Percentiles rank a stretch among this genome's conserved stretches.
Evolutionary conservation across 2,888 invertebrate species (phyloP).

Genomic region (Pterostichus madidus): DNA sequence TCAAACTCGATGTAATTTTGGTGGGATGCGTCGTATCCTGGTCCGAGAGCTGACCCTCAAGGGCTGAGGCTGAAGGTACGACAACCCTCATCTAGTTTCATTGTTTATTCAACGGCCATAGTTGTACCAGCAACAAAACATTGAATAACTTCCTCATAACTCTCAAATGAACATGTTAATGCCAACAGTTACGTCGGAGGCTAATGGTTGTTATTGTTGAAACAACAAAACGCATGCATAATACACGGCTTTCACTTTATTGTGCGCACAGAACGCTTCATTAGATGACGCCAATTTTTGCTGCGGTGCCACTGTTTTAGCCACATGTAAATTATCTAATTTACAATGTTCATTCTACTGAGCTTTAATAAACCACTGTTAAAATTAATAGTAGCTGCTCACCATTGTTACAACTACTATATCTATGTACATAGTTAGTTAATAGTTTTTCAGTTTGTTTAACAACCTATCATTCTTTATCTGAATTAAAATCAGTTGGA

Average conservation of each 20-base stretch:
- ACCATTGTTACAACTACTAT: background rate
- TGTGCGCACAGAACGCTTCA: conserved; percentile 46
- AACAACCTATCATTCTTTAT: too few species aligned
- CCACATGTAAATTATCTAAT: conserved; percentile 43
- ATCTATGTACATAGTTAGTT: background rate
- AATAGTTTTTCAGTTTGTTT: too few species aligned
- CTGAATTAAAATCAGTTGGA: too few species aligned
- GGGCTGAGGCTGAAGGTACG: conserved; percentile 44
- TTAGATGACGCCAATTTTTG: conserved; percentile 35
- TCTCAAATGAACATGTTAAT: conserved; percentile 65
- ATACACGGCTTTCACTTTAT: conserved; percentile 51
- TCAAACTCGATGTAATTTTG: conserved; percentile 32
- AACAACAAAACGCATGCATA: conserved; percentile 61
- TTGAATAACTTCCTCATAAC: conserved; percentile 66
- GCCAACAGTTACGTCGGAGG: conserved; percentile 61
- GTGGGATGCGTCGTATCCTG: conserved; percentile 3
- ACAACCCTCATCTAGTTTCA: conserved; percentile 66
- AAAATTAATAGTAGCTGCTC: background rate
- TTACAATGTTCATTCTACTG: background rate
- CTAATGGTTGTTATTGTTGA: conserved; percentile 66
- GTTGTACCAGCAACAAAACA: conserved; percentile 66
- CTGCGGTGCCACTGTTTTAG: conserved; percentile 24
- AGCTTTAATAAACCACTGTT: background rate
- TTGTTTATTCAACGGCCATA: conserved; percentile 66
- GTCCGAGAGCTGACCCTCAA: conserved; percentile 28